These are phyloP conservation scores for Alectoris magna DNA, from an alignment of 2,797 vertebrate species.

Conservation along the genomic window DNA sequence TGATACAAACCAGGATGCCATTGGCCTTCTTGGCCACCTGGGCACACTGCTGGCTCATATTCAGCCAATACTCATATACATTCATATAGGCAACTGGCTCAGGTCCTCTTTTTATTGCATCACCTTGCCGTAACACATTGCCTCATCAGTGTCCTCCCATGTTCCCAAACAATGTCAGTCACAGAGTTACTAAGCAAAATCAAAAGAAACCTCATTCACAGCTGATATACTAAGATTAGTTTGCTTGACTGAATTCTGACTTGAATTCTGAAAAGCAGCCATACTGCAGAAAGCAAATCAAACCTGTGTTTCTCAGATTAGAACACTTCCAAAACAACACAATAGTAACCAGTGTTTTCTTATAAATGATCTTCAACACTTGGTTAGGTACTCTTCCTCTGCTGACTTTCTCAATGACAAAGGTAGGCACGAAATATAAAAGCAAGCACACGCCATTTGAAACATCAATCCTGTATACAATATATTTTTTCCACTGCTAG, in stretches of 20 bases:
- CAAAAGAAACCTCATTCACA: neutral
- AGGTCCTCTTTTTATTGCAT: neutral
- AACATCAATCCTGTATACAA: neutral
- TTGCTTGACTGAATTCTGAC: neutral
- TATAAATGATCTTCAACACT: neutral
- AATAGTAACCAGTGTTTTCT: neutral
- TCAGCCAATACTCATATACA: too few relatives aligned
- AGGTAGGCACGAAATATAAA: neutral
- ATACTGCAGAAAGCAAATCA: neutral
- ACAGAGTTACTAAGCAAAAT: neutral
- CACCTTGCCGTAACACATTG: neutral
- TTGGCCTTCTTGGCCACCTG: too few relatives aligned
- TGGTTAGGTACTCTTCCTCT: neutral
- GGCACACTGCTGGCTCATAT: too few relatives aligned
- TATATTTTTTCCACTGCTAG: neutral
- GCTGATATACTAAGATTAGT: neutral
- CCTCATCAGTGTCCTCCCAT: rapidly evolving
- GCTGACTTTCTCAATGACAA: neutral
- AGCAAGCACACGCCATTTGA: neutral
- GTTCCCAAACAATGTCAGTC: neutral
- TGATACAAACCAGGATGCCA: too few relatives aligned
- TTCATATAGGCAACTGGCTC: neutral
- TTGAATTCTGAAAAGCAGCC: neutral
- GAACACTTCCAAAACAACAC: neutral
- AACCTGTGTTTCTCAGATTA: neutral